Evolutionary conservation across 2,113 vertebrate species (phyloP).

Genomic region (Argyrosomus japonicus): DNA sequence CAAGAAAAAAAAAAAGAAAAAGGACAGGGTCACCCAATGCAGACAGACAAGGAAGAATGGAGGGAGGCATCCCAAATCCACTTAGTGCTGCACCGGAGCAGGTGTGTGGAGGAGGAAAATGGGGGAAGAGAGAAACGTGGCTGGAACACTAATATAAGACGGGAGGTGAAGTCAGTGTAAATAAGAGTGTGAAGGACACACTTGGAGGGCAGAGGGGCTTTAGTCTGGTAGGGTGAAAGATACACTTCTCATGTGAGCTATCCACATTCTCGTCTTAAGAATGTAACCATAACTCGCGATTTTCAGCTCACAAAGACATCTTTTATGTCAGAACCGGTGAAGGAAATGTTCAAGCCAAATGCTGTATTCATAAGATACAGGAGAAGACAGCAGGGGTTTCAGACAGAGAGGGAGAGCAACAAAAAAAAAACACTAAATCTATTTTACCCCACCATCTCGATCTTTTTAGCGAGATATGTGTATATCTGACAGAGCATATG

Average conservation of each 20-base stretch:
- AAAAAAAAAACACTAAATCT: background rate
- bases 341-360: conserved; percentile 32
- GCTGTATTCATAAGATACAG: conserved; percentile 7
- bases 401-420: conserved; percentile 20
- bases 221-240: background rate
- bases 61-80: conserved; percentile 72
- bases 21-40: conserved; percentile 67
- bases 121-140: conserved; percentile 66
- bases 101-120: conserved; percentile 59
- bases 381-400: conserved; percentile 1
- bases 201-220: conserved; percentile 46
- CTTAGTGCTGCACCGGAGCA: conserved; percentile 56
- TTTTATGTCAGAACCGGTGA: conserved; percentile 28
- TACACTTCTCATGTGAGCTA: background rate
- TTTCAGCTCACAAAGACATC: conserved; percentile 5
- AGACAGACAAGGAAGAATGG: conserved; percentile 58
- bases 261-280: background rate
- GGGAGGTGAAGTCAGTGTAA: conserved; percentile 61
- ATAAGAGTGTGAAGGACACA: conserved; percentile 72
- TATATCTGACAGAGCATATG: conserved; percentile 60
- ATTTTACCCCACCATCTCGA: conserved; percentile 23
- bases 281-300: background rate
- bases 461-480: conserved; percentile 50
- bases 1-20: conserved; percentile 20
- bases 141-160: conserved; percentile 74